Percentiles rank a stretch among this genome's conserved stretches.
Conservation (phyloP, 1,140 invertebrate genomes). For the Hermetia illucens region DNA sequence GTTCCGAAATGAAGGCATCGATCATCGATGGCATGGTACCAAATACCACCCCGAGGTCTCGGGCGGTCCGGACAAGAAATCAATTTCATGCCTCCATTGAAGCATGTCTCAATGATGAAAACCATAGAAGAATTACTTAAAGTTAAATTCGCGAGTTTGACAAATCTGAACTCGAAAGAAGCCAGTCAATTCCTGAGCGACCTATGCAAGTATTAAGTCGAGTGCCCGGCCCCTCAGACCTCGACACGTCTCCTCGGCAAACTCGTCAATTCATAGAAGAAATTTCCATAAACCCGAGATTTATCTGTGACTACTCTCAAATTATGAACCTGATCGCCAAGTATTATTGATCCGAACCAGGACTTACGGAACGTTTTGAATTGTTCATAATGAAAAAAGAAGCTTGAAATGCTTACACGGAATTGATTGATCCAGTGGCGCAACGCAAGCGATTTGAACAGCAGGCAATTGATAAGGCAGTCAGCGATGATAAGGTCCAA, state of each 20-base stretch:
- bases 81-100: constrained; percentile 97
- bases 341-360: constrained; percentile 78
- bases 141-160: constrained; percentile 68
- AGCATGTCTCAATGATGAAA: constrained; percentile 78
- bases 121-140: constrained; percentile 73
- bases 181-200: constrained; percentile 63
- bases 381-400: constrained; percentile 96
- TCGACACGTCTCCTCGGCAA: constrained; percentile 90
- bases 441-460: constrained; percentile 89
- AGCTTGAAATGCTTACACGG: constrained; percentile 97
- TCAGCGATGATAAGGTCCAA: constrained; percentile 98
- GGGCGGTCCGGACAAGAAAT: constrained; percentile 67
- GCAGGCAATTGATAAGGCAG: constrained; percentile 92
- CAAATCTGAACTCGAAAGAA: constrained; percentile 48
- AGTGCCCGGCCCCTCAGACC: constrained; percentile 86
- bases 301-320: constrained; percentile 95
- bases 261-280: constrained; percentile 92
- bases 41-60: constrained; percentile 89
- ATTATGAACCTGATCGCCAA: constrained; percentile 98
- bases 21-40: constrained; percentile 81
- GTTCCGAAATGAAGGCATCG: constrained; percentile 98
- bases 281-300: constrained; percentile 91
- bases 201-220: constrained; percentile 81
- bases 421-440: constrained; percentile 93
- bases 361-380: constrained; percentile 92